phyloP scores from a whole-genome alignment of 2,797 vertebrate species.

The Craterocephalus amniculus region DNA sequence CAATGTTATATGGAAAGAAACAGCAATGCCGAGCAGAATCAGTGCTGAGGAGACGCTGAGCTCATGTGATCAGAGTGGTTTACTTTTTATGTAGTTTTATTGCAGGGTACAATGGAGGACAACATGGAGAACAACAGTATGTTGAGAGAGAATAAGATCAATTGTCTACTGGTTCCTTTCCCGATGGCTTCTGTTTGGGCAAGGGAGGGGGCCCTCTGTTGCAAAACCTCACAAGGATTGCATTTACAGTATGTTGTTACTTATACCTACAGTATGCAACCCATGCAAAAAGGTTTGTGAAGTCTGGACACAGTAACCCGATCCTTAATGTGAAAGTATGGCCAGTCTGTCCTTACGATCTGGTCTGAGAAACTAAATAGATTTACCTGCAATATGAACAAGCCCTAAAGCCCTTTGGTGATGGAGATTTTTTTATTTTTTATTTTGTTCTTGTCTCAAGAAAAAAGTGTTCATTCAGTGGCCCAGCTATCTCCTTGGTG shows the following conservation, averaged over 20 bases:
- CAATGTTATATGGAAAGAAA: neutral
- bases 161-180: neutral
- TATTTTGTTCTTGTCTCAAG: neutral
- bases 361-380: neutral
- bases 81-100: too few species aligned
- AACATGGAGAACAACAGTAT: neutral
- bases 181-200: neutral
- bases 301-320: too few species aligned
- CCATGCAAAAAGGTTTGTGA: neutral
- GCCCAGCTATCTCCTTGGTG: conserved; percentile 9
- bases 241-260: too few species aligned
- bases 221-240: neutral
- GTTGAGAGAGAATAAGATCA: neutral
- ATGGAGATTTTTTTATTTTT: neutral
- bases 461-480: conserved; percentile 8
- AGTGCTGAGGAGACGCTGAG: neutral
- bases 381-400: neutral
- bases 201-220: neutral
- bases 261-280: too few species aligned
- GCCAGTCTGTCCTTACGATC: neutral
- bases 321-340: too few species aligned
- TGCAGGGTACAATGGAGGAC: neutral
- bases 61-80: too few species aligned
- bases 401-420: neutral
- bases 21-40: neutral